These are phyloP conservation scores for Odontamblyopus rebecca DNA, from an alignment of 2,797 vertebrate genomes.

Conservation along the genomic window DNA sequence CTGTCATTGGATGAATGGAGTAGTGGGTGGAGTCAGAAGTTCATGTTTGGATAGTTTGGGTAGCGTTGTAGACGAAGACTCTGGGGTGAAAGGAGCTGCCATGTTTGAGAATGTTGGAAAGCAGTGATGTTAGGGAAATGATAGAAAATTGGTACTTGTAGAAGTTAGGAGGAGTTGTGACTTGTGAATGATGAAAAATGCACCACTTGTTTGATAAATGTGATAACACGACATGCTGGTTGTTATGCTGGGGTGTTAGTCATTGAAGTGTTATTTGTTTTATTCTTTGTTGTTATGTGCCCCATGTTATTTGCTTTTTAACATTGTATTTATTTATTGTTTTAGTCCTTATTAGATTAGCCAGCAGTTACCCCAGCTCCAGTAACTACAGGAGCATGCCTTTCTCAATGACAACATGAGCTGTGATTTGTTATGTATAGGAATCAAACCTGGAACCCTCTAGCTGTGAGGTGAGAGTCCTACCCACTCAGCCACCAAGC, in stretches of 20 bases:
- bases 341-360: too few species aligned
- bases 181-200: neutral
- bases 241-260: neutral
- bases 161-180: neutral
- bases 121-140: neutral
- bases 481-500: too few species aligned
- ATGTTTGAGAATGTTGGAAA: neutral
- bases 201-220: neutral
- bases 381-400: too few species aligned
- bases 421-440: too few species aligned
- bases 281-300: neutral
- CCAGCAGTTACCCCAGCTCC: too few species aligned
- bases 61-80: neutral
- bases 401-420: too few species aligned
- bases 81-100: neutral
- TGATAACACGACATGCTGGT: too few species aligned
- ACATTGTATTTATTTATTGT: too few species aligned
- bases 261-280: neutral
- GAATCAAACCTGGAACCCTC: too few species aligned
- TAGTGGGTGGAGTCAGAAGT: slow-evolving; percentile 15
- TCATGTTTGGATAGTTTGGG: slow-evolving; percentile 26
- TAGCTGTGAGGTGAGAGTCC: too few species aligned
- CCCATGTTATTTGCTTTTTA: too few species aligned
- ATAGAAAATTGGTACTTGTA: neutral
- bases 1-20: slow-evolving; percentile 42